Percentiles rank a stretch among this genome's conserved stretches.
phyloP scores from a whole-genome alignment of 2,888 invertebrate genomes.

The Heterodera filipjevi region DNA sequence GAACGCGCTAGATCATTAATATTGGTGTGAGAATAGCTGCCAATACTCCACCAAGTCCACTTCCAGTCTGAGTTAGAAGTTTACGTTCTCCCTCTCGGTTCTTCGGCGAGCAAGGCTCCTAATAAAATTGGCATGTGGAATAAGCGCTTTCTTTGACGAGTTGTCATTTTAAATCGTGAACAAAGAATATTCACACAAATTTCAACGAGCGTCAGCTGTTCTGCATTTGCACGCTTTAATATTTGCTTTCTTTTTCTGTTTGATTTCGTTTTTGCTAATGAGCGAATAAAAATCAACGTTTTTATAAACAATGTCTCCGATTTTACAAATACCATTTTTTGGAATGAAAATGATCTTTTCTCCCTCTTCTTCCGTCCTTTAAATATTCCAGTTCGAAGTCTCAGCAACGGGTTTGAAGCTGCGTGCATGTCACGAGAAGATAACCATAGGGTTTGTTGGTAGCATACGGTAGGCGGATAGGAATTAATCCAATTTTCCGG shows the following conservation, averaged over 20 bases:
- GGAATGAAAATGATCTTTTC: slow-evolving; percentile 20
- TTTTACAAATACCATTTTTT: slow-evolving; percentile 11
- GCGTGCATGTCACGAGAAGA: slow-evolving; percentile 37
- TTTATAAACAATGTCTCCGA: background rate
- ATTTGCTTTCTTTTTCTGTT: background rate
- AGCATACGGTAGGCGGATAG: slow-evolving; percentile 17
- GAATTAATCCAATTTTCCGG: slow-evolving; percentile 27
- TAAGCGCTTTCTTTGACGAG: slow-evolving; percentile 25
- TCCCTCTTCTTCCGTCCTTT: slow-evolving; percentile 18
- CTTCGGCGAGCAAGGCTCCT: slow-evolving; percentile 2
- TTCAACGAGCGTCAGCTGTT: slow-evolving; percentile 26
- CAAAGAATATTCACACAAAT: slow-evolving; percentile 27
- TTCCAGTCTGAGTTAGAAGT: slow-evolving; percentile 15
- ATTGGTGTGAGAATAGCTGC: slow-evolving; percentile 15
- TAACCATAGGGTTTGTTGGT: slow-evolving; percentile 31
- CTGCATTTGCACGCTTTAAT: background rate
- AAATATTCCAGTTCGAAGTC: slow-evolving; percentile 34
- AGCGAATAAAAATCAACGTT: slow-evolving; percentile 9
- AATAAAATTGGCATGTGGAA: slow-evolving; percentile 28
- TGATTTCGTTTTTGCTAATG: slow-evolving; percentile 20
- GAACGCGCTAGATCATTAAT: slow-evolving; percentile 15
- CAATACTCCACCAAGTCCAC: slow-evolving; percentile 5
- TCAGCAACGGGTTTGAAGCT: slow-evolving; percentile 15
- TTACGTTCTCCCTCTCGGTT: slow-evolving; percentile 28
- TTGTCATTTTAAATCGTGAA: background rate